A percentile compares a stretch with the other conserved stretches of the same genome.
These are phyloP conservation scores for Poecilobothrus nobilitatus DNA, from an alignment of 2,888 invertebrate species.

Conservation along the genomic window DNA sequence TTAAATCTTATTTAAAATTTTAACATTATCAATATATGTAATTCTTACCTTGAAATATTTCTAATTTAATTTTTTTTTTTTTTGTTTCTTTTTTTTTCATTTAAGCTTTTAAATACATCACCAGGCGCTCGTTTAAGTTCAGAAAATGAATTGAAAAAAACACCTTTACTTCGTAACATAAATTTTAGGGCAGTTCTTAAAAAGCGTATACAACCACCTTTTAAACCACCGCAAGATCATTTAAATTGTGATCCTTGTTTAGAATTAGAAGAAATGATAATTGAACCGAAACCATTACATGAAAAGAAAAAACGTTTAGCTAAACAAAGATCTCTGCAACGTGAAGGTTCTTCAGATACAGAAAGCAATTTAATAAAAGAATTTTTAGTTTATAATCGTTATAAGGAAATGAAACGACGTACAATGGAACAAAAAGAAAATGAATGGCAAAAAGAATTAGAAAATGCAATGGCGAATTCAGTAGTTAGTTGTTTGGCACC, in stretches of 20 bases:
- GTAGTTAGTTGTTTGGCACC: conserved; percentile 42
- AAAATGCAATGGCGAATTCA: conserved; percentile 57
- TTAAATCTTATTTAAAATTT: too few relatives aligned
- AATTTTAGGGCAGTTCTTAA: conserved; percentile 57
- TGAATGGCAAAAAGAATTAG: conserved; percentile 62
- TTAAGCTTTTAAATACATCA: conserved; percentile 51
- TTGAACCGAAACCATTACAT: conserved; percentile 71
- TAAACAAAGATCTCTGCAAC: conserved; percentile 51
- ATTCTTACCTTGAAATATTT: too few relatives aligned
- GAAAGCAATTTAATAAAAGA: conserved; percentile 49
- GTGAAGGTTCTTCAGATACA: conserved; percentile 32
- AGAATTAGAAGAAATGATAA: conserved; percentile 81
- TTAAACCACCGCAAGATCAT: conserved; percentile 68
- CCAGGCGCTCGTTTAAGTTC: conserved; percentile 57
- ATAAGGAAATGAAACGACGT: conserved; percentile 54
- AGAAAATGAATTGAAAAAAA: conserved; percentile 55
- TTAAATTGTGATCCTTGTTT: conserved; percentile 84
- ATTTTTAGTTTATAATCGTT: conserved; percentile 64
- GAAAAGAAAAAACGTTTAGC: conserved; percentile 79
- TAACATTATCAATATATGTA: too few relatives aligned
- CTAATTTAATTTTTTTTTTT: conserved; percentile 18
- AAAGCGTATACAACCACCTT: conserved; percentile 56
- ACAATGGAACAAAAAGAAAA: conserved; percentile 58
- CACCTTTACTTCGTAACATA: conserved; percentile 52
- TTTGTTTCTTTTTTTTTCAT: too few relatives aligned